Conservation (phyloP, 30 jellyfish, hydroid and myxozoan species). For the Sanderia malayensis region DNA sequence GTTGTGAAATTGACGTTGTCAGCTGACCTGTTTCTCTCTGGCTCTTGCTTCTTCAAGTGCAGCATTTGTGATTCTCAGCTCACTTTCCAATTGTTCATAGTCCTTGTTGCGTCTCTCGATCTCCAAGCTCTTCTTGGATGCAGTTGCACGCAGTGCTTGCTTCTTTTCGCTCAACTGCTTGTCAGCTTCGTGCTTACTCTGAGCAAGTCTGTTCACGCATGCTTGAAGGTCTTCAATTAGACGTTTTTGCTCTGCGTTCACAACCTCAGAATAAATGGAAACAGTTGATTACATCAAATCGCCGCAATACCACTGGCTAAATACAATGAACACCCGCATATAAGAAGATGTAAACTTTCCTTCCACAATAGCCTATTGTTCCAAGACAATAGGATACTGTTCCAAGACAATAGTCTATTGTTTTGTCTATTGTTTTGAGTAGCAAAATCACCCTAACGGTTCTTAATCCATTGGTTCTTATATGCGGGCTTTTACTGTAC, state of each 20-base stretch:
- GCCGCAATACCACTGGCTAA: too few species aligned
- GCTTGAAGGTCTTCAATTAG: constrained; percentile 57
- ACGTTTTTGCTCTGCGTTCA: constrained; percentile 51
- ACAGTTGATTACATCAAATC: too few species aligned
- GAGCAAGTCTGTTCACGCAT: constrained; percentile 60
- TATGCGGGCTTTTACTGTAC: too few species aligned
- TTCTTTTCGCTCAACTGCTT: constrained; percentile 45
- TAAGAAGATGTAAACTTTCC: too few species aligned
- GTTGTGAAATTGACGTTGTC: too few species aligned
- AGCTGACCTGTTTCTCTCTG: constrained; percentile 82
- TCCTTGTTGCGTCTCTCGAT: not conserved
- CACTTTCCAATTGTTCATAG: constrained; percentile 47
- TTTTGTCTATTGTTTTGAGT: too few species aligned
- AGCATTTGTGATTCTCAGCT: constrained; percentile 33
- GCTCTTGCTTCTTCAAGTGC: constrained; percentile 42
- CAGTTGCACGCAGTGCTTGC: constrained; percentile 40
- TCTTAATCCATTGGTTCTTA: too few species aligned
- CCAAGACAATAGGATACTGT: too few species aligned
- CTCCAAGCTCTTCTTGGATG: constrained; percentile 18
- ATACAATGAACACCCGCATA: not conserved
- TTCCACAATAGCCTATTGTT: too few species aligned
- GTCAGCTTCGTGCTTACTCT: constrained; percentile 52
- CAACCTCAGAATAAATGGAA: constrained; percentile 12
- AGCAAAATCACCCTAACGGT: too few species aligned
- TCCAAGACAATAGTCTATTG: too few species aligned